phyloP scores from a whole-genome alignment of 2,888 invertebrate species.

The Patella caerulea region DNA sequence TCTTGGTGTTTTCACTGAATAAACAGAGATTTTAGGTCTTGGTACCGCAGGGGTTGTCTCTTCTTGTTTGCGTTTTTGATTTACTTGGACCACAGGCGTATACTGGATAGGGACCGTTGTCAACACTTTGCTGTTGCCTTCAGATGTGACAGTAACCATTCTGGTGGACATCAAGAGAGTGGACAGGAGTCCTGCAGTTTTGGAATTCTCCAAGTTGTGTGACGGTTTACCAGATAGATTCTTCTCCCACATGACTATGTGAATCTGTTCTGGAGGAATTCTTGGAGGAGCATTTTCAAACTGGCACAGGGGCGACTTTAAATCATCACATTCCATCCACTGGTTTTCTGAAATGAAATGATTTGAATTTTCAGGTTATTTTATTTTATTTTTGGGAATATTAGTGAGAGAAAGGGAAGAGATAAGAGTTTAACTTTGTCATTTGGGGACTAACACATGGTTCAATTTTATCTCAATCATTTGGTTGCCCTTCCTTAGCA shows the following conservation, averaged over 20 bases:
- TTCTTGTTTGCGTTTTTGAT: background rate
- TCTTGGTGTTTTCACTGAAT: background rate
- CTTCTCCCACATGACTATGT: conserved; percentile 68
- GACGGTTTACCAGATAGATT: conserved; percentile 31
- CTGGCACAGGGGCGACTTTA: conserved; percentile 53
- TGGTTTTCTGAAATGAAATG: conserved; percentile 49
- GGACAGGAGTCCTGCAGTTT: conserved; percentile 35
- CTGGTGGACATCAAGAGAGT: conserved; percentile 32
- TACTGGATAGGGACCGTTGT: background rate
- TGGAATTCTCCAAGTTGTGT: conserved; percentile 34
- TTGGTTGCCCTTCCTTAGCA: too few species aligned
- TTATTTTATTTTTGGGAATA: background rate
- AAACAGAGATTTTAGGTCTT: background rate
- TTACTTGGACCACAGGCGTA: background rate
- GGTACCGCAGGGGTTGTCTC: background rate
- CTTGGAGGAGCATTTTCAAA: conserved; percentile 43
- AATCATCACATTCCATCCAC: conserved; percentile 68
- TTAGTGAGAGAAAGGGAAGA: background rate
- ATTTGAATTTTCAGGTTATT: background rate
- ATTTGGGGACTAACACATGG: too few species aligned
- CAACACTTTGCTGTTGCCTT: background rate
- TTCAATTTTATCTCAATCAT: too few species aligned
- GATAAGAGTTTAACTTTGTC: background rate
- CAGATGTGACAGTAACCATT: background rate
- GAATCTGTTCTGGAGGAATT: conserved; percentile 61